phyloP scores from a whole-genome alignment of 2,888 invertebrate species.

The Rotaria macrura region DNA sequence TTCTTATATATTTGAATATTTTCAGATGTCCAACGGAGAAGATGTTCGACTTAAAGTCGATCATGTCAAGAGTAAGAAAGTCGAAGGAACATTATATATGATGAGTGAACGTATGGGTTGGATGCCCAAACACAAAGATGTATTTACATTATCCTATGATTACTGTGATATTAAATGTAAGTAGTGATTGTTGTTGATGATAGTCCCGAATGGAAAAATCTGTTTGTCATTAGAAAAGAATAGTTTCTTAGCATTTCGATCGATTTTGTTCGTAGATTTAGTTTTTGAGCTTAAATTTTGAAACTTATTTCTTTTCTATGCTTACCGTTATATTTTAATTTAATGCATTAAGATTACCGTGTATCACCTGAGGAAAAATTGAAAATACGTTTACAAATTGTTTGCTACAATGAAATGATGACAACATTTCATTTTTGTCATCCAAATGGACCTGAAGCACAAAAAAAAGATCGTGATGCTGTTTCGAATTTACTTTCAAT shows the following conservation, averaged over 20 bases:
- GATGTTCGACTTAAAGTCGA: slow-evolving; percentile 83
- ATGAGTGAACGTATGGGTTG: slow-evolving; percentile 90
- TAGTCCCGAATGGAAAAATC: no score
- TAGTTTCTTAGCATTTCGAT: no score
- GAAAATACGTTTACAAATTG: slow-evolving; percentile 92
- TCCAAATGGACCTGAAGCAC: slow-evolving; percentile 67
- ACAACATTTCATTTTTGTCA: slow-evolving; percentile 95
- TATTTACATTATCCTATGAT: slow-evolving; percentile 78
- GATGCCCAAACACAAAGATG: slow-evolving; percentile 81
- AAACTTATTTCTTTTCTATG: not conserved
- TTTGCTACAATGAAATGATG: slow-evolving; percentile 79
- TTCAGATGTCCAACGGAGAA: slow-evolving; percentile 53
- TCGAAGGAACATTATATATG: slow-evolving; percentile 83
- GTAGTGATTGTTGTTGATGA: slow-evolving; percentile 37
- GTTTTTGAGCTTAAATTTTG: no score
- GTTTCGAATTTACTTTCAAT: slow-evolving; percentile 82
- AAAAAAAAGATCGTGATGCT: slow-evolving; percentile 76
- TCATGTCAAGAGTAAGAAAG: slow-evolving; percentile 85
- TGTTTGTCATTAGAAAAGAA: no score
- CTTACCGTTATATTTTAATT: slow-evolving; percentile 38
- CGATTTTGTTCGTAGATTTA: no score
- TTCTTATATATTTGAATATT: not conserved
- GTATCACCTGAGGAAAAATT: slow-evolving; percentile 87
- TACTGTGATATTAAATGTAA: slow-evolving; percentile 90
- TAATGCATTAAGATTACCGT: slow-evolving; percentile 65